These are phyloP conservation scores for Cabera pusaria DNA, from an alignment of 2,888 invertebrate species.

Conservation along the genomic window DNA sequence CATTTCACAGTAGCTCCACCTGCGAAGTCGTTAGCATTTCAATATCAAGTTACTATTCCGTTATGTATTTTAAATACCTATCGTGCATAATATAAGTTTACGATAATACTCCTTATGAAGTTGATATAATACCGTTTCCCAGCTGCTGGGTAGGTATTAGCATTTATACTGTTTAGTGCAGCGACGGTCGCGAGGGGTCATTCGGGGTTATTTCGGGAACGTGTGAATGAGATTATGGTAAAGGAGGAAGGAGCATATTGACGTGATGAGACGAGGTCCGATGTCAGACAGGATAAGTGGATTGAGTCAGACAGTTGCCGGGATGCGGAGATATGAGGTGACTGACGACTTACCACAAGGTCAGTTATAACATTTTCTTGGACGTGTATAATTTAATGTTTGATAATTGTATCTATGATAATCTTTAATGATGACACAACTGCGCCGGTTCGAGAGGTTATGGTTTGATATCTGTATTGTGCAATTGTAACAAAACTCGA, in stretches of 20 bases:
- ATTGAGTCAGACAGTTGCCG: not conserved
- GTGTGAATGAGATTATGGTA: not conserved
- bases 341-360: no score
- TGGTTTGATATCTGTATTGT: no score
- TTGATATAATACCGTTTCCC: constrained; percentile 2
- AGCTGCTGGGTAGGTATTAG: constrained; percentile 4
- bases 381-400: no score
- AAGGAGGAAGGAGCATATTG: constrained; percentile 9
- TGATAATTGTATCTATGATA: no score
- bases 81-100: constrained; percentile 12
- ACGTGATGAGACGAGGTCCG: constrained; percentile 1
- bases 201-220: not conserved
- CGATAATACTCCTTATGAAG: constrained; percentile 6
- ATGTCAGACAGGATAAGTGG: not conserved
- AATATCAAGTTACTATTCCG: constrained; percentile 21
- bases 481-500: no score
- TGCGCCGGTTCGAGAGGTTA: no score
- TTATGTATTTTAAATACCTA: constrained; percentile 26
- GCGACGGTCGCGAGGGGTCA: no score
- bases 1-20: constrained; percentile 1
- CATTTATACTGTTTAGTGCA: constrained; percentile 1
- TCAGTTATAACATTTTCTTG: no score
- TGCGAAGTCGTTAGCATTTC: constrained; percentile 14
- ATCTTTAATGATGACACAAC: no score
- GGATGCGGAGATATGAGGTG: no score